A percentile compares a stretch with the other conserved stretches of the same genome.
phyloP scores from a whole-genome alignment of 2,113 vertebrate species.

The Trogon melanurus region DNA sequence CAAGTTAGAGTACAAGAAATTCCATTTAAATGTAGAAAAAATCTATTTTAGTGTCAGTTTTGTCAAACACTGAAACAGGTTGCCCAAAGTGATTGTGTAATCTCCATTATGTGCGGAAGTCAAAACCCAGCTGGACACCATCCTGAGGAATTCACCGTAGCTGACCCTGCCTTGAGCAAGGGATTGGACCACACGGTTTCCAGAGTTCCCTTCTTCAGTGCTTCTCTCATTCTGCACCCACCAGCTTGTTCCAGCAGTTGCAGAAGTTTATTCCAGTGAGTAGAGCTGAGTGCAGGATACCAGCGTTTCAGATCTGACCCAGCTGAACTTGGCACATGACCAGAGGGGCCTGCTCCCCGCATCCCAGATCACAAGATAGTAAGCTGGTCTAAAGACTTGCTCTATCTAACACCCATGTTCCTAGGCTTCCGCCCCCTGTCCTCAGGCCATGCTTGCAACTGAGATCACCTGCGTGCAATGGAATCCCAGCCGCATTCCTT shows the following conservation, averaged over 20 bases:
- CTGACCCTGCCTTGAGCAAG: background rate
- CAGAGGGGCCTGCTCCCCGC: constrained; percentile 6
- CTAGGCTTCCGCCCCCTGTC: constrained; percentile 18
- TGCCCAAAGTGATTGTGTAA: background rate
- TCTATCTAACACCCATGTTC: constrained; percentile 24
- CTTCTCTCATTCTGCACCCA: background rate
- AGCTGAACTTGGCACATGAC: background rate
- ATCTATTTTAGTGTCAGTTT: background rate
- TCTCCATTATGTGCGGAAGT: background rate
- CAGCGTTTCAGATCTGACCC: background rate
- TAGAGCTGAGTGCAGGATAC: background rate
- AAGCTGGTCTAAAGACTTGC: constrained; percentile 7
- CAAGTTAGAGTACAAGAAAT: background rate
- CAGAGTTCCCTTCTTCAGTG: background rate
- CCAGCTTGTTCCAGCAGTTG: background rate
- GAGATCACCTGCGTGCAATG: background rate
- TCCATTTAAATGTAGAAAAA: background rate
- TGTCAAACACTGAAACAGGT: background rate
- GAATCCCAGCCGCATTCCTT: background rate
- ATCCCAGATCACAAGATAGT: constrained; percentile 38
- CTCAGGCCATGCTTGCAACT: constrained; percentile 42
- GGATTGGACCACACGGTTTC: background rate
- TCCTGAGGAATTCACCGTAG: background rate
- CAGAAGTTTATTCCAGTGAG: background rate
- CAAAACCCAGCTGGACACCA: background rate